Percentiles rank a stretch among this genome's conserved stretches.
These are phyloP conservation scores for Ciona savignyi DNA, from an alignment of 23 tunicate genomes.

Conservation along the genomic window DNA sequence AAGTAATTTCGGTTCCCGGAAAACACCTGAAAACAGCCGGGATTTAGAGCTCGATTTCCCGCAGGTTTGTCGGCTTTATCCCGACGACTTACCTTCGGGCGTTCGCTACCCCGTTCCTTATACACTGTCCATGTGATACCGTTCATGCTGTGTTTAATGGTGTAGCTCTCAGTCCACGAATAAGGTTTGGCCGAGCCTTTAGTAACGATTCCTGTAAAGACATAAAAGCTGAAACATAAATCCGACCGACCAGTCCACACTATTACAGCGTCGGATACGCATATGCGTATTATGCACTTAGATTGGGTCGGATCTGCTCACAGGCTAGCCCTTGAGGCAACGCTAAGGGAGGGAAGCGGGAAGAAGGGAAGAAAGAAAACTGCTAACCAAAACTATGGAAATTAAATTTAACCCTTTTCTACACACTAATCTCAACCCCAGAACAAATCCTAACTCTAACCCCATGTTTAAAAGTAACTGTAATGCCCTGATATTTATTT, in stretches of 20 bases:
- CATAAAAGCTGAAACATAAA: not conserved
- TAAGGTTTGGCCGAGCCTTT: slow-evolving; percentile 39
- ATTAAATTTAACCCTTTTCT: too few relatives aligned
- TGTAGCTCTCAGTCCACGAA: slow-evolving; percentile 34
- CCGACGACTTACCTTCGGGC: slow-evolving; percentile 41
- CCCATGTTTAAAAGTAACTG: too few relatives aligned
- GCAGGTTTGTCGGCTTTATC: not conserved
- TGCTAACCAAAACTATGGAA: too few relatives aligned
- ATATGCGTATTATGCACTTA: too few relatives aligned
- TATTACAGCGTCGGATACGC: too few relatives aligned
- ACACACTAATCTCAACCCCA: too few relatives aligned
- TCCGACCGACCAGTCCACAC: not conserved
- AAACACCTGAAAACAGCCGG: slow-evolving; percentile 42
- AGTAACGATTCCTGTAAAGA: slow-evolving; percentile 41
- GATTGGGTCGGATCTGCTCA: too few relatives aligned
- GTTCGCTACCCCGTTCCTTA: slow-evolving; percentile 27
- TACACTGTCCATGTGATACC: slow-evolving; percentile 35
- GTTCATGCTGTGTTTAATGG: slow-evolving; percentile 53
- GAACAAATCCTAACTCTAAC: too few relatives aligned
- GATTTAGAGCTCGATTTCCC: not conserved
- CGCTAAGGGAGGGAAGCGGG: too few relatives aligned
- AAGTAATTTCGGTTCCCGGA: slow-evolving; percentile 54
- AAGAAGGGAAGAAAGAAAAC: too few relatives aligned
- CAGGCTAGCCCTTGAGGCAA: too few relatives aligned
- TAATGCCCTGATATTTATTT: too few relatives aligned